phyloP scores from a whole-genome alignment of 1,140 invertebrate species.

The Leptoteleia sp. region DNA sequence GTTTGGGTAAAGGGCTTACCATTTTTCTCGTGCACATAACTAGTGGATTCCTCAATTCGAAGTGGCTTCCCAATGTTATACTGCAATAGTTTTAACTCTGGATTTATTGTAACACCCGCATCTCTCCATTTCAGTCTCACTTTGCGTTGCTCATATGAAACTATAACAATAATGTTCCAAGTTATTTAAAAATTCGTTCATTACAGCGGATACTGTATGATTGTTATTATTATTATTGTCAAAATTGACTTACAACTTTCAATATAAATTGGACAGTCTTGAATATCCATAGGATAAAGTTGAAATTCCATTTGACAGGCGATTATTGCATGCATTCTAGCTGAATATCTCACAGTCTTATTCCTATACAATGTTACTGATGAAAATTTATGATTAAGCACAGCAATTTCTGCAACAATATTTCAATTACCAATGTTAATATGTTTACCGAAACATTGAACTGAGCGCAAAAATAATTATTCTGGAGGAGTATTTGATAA shows the following conservation, averaged over 20 bases:
- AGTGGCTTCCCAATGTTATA: conserved; percentile 88
- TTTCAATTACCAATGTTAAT: too few relatives aligned
- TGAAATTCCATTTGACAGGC: conserved; percentile 93
- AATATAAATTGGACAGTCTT: conserved; percentile 89
- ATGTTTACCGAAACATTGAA: too few relatives aligned
- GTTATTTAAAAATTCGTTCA: too few relatives aligned
- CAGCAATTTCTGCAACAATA: conserved; percentile 86
- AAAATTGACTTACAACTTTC: conserved; percentile 88
- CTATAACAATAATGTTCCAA: conserved; percentile 80
- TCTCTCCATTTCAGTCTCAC: conserved; percentile 86
- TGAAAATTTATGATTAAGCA: conserved; percentile 89
- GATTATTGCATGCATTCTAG: conserved; percentile 90
- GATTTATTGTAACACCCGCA: conserved; percentile 87
- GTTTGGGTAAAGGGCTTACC: too few relatives aligned
- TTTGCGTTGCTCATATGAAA: conserved; percentile 89
- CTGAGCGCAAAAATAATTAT: too few relatives aligned
- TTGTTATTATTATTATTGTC: too few relatives aligned
- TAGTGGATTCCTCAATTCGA: conserved; percentile 85
- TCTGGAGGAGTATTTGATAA: too few relatives aligned
- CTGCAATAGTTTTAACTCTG: conserved; percentile 88
- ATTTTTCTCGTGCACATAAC: conserved; percentile 87
- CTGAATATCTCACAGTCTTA: conserved; percentile 89
- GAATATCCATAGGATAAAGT: conserved; percentile 91
- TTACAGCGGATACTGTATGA: not conserved
- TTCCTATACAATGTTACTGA: conserved; percentile 89